Conservation (phyloP, 1,140 invertebrate genomes). For the honey bee (Apis mellifera) region DNA sequence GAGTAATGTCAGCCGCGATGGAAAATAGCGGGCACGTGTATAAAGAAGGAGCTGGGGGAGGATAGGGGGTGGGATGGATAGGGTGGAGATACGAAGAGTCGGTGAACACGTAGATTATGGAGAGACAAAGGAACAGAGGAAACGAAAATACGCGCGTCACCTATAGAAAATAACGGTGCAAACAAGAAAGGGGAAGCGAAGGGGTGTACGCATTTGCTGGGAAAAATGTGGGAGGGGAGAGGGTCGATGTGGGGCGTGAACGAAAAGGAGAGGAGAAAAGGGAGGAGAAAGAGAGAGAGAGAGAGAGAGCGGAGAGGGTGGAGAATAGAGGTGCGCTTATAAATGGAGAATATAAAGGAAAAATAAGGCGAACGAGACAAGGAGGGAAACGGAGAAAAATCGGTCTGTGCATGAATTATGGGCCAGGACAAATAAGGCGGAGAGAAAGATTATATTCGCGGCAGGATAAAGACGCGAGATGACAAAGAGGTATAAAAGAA, state of each 20-base stretch:
- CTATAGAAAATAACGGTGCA: conserved; percentile 28
- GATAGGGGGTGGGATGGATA: background rate
- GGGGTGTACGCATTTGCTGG: background rate
- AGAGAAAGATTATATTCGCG: conserved; percentile 21
- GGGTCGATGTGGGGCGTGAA: background rate
- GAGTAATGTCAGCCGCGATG: conserved; percentile 10
- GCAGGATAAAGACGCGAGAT: background rate
- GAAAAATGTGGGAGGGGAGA: background rate
- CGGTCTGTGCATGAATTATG: conserved; percentile 16
- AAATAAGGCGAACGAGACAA: conserved; percentile 8
- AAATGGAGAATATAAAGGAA: conserved; percentile 11
- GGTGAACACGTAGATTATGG: conserved; percentile 34
- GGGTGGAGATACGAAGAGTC: background rate
- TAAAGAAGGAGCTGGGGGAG: no score
- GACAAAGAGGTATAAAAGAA: background rate
- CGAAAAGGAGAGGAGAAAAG: background rate
- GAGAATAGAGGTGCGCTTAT: background rate
- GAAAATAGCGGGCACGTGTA: background rate
- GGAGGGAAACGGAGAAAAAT: conserved; percentile 22
- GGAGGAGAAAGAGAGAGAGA: background rate
- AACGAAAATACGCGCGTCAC: conserved; percentile 40
- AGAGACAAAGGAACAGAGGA: conserved; percentile 36
- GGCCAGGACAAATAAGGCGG: conserved; percentile 15
- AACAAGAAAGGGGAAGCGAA: conserved; percentile 9
- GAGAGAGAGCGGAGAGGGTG: no score